Base-by-base conservation (phyloP, 2,888 invertebrate genomes). In the Microctonus aethiopoides region DNA sequence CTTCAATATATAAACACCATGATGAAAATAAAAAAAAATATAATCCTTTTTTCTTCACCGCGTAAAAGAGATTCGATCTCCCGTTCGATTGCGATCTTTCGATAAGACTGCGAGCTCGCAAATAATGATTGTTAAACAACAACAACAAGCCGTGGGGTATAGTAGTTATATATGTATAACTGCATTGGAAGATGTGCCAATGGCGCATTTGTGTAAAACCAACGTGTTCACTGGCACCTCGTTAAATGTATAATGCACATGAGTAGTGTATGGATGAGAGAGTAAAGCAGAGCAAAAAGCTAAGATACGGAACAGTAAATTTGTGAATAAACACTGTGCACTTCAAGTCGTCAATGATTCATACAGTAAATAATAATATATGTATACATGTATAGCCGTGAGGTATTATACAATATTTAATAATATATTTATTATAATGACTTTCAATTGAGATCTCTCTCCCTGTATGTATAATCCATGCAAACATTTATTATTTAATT, bases 91-190 rank as follows among this genome's bases (percentile, higher is more conserved):
- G 68, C 70, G 78, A 81, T 82, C 74, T 73, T 73, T 72, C 76
- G 46, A 46, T 46, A 46, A 79, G 79, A 77, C 67, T 75, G 68
- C 72, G 72, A 70, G 75, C 79, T 81, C 82, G 81, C 83, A 83
- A 83, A 83, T 83, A 83, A 83, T 80, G 83, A 83, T 83, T 82
- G 81, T 83, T 83, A 81, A 81, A 83, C 79, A 80, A 80, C 46
- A 46, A 46, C 46, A 46, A 5, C n/a, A n/a, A 16, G 16, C 46
- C 46, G 79, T 78, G 76, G 74, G 76, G 71, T 76, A 77, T 70
- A 72, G 72, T 73, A 77, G 75, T 73, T 73, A 68, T 51, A 64
- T 67, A 13, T 59, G 68, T 61, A 70, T 67, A 70, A 54, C 77
- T 80, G 78, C 79, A 79, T 79, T 7, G 74, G 24, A 24, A 77